Evolutionary conservation across 1,140 invertebrate species (phyloP).

Genomic region (Neodiprion lecontei): DNA sequence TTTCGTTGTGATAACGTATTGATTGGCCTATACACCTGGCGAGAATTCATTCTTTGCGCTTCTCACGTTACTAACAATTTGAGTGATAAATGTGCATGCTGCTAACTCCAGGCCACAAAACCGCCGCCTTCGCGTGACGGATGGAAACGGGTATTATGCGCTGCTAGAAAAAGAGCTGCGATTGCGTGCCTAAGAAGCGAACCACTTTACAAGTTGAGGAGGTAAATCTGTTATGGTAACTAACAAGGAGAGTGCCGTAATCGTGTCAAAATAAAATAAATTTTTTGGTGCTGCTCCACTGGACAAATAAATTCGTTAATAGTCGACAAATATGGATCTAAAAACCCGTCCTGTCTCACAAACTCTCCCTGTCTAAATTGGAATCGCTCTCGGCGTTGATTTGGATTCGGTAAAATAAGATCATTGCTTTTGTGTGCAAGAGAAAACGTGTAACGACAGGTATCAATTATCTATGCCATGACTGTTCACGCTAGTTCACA

Average conservation of each 20-base stretch:
- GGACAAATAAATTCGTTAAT: too few species aligned
- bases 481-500: conserved; percentile 6
- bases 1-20: neutral
- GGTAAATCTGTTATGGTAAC: conserved; percentile 63
- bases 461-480: neutral
- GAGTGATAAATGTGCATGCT: conserved; percentile 49
- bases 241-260: neutral
- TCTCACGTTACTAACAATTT: conserved; percentile 37
- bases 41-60: neutral
- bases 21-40: neutral
- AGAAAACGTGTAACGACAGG: neutral
- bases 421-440: too few species aligned
- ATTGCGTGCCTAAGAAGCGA: conserved; percentile 94
- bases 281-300: too few species aligned
- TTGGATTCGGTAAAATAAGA: too few species aligned
- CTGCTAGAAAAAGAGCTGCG: conserved; percentile 92
- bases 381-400: too few species aligned
- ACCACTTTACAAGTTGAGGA: conserved; percentile 90
- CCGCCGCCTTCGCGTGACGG: conserved; percentile 72
- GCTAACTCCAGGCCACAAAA: conserved; percentile 75
- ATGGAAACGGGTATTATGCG: conserved; percentile 91
- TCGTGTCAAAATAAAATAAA: too few species aligned
- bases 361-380: too few species aligned
- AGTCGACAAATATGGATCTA: neutral
- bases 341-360: neutral